Evolutionary conservation across 2,113 vertebrate species (phyloP).

Genomic region (Onychorhynchus coronatus): DNA sequence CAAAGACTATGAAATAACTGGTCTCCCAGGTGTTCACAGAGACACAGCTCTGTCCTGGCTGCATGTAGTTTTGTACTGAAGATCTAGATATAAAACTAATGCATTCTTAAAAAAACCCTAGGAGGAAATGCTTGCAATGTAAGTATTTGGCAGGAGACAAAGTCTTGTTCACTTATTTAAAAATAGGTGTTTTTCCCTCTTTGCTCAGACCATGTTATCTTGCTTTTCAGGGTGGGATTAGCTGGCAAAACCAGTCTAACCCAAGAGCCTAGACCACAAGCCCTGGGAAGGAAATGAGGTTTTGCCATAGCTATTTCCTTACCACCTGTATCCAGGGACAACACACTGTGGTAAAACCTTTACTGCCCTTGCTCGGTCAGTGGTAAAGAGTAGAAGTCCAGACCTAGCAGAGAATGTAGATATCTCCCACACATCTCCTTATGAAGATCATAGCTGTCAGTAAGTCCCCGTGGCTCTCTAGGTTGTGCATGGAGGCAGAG

Average conservation of each 20-base stretch:
- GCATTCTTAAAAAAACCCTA: background rate
- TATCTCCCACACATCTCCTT: background rate
- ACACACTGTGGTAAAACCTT: background rate
- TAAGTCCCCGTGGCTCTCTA: background rate
- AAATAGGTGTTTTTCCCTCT: background rate
- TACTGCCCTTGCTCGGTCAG: rapidly evolving
- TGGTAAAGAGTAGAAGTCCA: background rate
- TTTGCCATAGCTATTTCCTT: background rate
- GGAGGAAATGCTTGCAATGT: background rate
- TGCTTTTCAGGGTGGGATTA: background rate
- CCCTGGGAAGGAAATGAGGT: background rate
- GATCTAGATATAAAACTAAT: background rate
- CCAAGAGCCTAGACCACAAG: background rate
- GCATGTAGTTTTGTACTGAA: background rate
- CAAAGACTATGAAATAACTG: background rate
- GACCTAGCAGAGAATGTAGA: background rate
- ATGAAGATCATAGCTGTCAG: background rate
- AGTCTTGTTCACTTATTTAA: background rate
- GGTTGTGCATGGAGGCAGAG: background rate
- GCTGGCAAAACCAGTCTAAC: background rate
- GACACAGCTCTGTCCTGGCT: background rate
- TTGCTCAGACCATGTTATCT: background rate
- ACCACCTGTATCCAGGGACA: background rate
- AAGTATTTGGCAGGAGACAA: background rate
- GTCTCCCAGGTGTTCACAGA: background rate